A percentile compares a stretch with the other conserved stretches of the same genome.
Conservation (phyloP, 2,888 invertebrate species). For the Parnassius orleans region DNA sequence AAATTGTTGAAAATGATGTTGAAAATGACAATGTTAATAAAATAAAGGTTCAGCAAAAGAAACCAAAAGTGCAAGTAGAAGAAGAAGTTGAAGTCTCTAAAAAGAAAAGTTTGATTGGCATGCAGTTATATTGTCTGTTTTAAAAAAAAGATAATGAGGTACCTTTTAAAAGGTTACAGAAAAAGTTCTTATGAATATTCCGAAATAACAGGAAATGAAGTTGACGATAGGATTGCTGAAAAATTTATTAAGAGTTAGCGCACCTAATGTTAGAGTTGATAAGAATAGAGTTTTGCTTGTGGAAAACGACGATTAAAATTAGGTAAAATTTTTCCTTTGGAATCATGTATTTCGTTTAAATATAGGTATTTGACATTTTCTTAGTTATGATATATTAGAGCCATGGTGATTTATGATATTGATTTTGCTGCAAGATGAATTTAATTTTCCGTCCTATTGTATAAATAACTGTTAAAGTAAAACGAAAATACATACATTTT, state of each 20-base stretch:
- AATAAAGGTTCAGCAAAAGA: slow-evolving; percentile 60
- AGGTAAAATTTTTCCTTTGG: background rate
- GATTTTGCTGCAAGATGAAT: too few species aligned
- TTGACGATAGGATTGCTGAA: slow-evolving; percentile 83
- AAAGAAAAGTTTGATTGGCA: slow-evolving; percentile 75
- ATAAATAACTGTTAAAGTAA: slow-evolving; percentile 7
- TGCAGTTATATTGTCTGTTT: slow-evolving; percentile 68
- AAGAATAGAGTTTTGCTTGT: slow-evolving; percentile 81
- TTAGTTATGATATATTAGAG: background rate
- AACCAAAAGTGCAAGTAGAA: slow-evolving; percentile 54
- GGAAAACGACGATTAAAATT: slow-evolving; percentile 31
- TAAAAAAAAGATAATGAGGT: slow-evolving; percentile 83
- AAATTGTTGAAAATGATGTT: slow-evolving; percentile 38
- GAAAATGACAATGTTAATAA: slow-evolving; percentile 41
- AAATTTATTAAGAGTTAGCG: slow-evolving; percentile 88
- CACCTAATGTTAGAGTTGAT: slow-evolving; percentile 82
- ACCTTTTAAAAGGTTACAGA: slow-evolving; percentile 86
- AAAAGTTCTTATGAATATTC: slow-evolving; percentile 85
- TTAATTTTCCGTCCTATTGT: slow-evolving; percentile 1
- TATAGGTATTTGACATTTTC: slow-evolving; percentile 8
- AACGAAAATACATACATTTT: background rate
- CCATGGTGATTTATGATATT: background rate
- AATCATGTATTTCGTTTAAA: slow-evolving; percentile 2
- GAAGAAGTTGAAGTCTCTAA: slow-evolving; percentile 55
- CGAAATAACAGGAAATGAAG: slow-evolving; percentile 70